These are phyloP conservation scores for Carollia perspicillata DNA, from an alignment of 2,113 vertebrate species.

Conservation along the genomic window DNA sequence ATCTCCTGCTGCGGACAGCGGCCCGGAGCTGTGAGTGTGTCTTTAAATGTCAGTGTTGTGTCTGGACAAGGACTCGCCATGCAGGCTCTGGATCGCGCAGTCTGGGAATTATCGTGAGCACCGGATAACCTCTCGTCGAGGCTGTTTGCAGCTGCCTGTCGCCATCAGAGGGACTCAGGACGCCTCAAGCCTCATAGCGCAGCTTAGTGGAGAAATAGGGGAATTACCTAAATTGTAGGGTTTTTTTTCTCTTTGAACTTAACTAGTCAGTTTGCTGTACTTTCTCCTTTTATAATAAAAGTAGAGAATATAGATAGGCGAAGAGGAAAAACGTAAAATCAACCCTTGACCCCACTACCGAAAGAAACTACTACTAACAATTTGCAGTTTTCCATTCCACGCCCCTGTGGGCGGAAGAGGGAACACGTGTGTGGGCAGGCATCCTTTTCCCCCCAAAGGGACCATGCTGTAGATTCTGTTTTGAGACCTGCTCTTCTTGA, in stretches of 20 bases:
- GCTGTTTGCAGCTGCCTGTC: accelerated
- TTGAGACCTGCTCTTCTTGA: neutral
- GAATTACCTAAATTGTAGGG: neutral
- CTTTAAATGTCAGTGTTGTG: neutral
- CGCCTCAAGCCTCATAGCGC: neutral
- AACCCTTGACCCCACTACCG: neutral
- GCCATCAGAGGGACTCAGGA: neutral
- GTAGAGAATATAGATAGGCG: neutral
- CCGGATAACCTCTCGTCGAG: neutral
- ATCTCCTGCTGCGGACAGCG: neutral
- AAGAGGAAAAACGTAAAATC: neutral
- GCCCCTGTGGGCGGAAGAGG: neutral
- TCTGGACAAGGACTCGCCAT: neutral
- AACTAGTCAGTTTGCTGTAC: neutral
- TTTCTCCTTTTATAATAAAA: neutral
- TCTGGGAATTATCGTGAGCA: neutral
- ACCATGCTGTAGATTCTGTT: neutral
- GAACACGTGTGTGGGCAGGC: neutral
- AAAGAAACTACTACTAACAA: neutral
- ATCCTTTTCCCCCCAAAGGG: neutral
- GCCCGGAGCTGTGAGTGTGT: accelerated
- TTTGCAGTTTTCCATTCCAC: neutral
- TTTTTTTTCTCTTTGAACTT: neutral
- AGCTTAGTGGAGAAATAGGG: neutral
- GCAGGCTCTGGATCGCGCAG: neutral